phyloP scores from a whole-genome alignment of 64 coral and sea anemone genomes.

The Orbicella faveolata region DNA sequence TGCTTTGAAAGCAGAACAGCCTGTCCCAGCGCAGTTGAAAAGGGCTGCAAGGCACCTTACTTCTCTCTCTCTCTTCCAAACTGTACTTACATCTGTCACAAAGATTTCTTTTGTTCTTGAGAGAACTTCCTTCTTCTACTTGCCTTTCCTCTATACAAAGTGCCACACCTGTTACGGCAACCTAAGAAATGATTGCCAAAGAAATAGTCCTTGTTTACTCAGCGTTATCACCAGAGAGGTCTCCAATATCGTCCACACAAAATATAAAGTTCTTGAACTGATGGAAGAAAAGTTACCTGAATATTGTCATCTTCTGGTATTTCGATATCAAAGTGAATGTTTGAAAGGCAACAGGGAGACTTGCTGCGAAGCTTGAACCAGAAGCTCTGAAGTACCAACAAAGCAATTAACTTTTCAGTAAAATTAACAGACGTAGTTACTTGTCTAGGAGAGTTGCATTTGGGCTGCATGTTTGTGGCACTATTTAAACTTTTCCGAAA shows the following conservation, averaged over 20 bases:
- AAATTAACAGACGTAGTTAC: too few species aligned
- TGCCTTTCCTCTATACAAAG: conserved; percentile 54
- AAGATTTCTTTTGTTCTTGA: conserved; percentile 31
- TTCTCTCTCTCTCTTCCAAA: neutral
- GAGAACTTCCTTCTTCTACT: neutral
- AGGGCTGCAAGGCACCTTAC: too few species aligned
- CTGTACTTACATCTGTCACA: conserved; percentile 23
- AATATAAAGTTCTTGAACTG: neutral
- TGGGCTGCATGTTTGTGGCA: too few species aligned
- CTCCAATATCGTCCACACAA: neutral
- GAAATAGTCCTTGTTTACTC: too few species aligned
- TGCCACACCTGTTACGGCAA: conserved; percentile 79
- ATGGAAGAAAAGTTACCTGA: conserved; percentile 42
- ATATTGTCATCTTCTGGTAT: conserved; percentile 97
- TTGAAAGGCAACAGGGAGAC: conserved; percentile 87
- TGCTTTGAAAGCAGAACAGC: too few species aligned
- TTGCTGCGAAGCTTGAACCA: conserved; percentile 96
- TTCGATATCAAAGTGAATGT: conserved; percentile 92
- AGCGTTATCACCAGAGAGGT: neutral
- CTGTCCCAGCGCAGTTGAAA: too few species aligned
- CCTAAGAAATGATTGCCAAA: conserved; percentile 1
- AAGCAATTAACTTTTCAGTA: neutral
- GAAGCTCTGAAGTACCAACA: conserved; percentile 66
- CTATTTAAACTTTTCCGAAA: too few species aligned
- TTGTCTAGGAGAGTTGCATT: too few species aligned